Base-by-base conservation (phyloP, 92 coral and sea anemone genomes). In the Hydrozoanthus gracilis region DNA sequence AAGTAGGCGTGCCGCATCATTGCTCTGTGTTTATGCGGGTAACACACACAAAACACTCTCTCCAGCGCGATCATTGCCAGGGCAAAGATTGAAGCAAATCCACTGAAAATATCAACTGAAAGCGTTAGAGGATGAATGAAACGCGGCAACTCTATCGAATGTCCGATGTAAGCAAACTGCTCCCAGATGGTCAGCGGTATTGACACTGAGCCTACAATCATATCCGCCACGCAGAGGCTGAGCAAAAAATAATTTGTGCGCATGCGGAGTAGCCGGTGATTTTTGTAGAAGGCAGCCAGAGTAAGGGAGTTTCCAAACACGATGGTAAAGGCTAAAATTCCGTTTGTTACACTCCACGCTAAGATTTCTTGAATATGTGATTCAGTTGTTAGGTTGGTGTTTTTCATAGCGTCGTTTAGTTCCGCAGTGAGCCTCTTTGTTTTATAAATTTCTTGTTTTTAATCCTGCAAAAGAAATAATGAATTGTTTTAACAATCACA, bases 221-320 rank as follows among this genome's bases (percentile, higher is more conserved):
- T 69, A 79, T 94, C 98, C 35, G 98, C 98, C 78, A 94, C 86
- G 27, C 92, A 92, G n/a, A 94, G 92, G 85, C 98, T 94, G 54
- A 94, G 94, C 3, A 94, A 65, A 89, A 94, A 94, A 88, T 92
- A 94, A 68, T 94, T 94, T 13, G 98, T 94, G 78, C 98, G 94
- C 78, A 89, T 88, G 84, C 73, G 93, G n/a, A 93, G 90, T 17
- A 94, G 92, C 79, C 90, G 93, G 73, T 47, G 88, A 82, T 92
- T 94, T 20, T 87, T 83, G 75, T 92, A 88, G 82, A 94, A 94
- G 46, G 98, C 95, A 48, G 94, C 84, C 76, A 94, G 84, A 83
- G 92, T 94, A 14, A 94, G 73, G 20, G 94, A 90, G 88, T 94
- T 94, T 4, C 98, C 98, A 60, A 86, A 76, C 71, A 94, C 85